These are phyloP conservation scores for Anguilla pacifica DNA, from an alignment of 2,797 vertebrate genomes.

Conservation along the genomic window DNA sequence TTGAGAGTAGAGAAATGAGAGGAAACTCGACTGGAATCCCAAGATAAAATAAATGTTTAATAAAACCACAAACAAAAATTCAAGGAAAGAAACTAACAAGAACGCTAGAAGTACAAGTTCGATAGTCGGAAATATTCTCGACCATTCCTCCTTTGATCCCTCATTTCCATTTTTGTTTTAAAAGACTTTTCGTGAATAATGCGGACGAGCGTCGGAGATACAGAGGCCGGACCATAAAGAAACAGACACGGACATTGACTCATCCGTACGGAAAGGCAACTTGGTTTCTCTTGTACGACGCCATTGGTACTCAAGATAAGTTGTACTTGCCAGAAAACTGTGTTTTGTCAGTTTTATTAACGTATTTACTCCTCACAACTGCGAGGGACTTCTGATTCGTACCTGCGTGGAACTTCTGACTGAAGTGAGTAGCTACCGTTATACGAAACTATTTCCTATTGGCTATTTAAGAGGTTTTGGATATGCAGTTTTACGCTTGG, in stretches of 20 bases:
- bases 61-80: neutral
- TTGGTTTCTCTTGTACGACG: constrained; percentile 26
- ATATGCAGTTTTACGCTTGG: neutral
- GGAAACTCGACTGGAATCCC: neutral
- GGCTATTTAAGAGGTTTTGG: neutral
- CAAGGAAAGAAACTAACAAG: constrained; percentile 19
- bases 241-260: constrained; percentile 24
- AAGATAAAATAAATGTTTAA: neutral
- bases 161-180: constrained; percentile 5
- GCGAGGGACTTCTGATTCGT: neutral
- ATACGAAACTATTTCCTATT: neutral
- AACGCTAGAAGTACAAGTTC: constrained; percentile 14
- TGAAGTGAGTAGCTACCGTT: constrained; percentile 64
- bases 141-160: neutral
- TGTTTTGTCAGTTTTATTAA: neutral
- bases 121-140: constrained; percentile 3
- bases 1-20: neutral
- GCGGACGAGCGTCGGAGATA: constrained; percentile 47
- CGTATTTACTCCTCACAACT: constrained; percentile 11
- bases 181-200: constrained; percentile 51
- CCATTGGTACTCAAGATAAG: constrained; percentile 23
- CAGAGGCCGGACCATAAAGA: constrained; percentile 46
- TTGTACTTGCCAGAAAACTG: neutral
- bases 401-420: constrained; percentile 35
- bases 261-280: constrained; percentile 7